These are phyloP conservation scores for Malurus alboscapulatus DNA, from an alignment of 2,113 vertebrate genomes.

Conservation along the genomic window DNA sequence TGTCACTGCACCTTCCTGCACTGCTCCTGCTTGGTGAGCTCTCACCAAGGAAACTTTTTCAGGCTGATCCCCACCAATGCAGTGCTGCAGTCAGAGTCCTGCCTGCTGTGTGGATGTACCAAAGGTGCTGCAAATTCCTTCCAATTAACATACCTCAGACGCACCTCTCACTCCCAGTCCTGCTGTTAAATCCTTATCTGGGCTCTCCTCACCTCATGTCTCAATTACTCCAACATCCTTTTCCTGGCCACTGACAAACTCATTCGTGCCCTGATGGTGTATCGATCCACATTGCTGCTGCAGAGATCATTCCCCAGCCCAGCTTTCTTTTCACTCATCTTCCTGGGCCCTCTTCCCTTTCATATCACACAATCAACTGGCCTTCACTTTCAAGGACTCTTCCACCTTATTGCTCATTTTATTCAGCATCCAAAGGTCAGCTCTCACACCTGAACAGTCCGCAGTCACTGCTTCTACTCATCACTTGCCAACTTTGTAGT, in stretches of 20 bases:
- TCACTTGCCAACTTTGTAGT: background rate
- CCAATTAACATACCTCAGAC: background rate
- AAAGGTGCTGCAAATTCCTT: background rate
- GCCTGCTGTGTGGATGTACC: background rate
- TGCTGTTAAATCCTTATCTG: slow-evolving; percentile 31
- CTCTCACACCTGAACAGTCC: background rate
- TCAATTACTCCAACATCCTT: slow-evolving; percentile 53
- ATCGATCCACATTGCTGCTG: slow-evolving; percentile 9
- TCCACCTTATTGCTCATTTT: slow-evolving; percentile 11
- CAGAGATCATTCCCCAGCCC: background rate
- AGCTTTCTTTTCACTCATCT: background rate
- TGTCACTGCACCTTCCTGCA: accelerated
- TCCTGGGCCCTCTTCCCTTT: background rate
- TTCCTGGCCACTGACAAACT: slow-evolving; percentile 34
- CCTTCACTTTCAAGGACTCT: slow-evolving; percentile 28
- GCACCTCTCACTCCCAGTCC: background rate
- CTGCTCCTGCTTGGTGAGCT: background rate
- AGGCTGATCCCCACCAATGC: background rate
- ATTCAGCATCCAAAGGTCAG: slow-evolving; percentile 1
- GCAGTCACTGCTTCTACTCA: background rate
- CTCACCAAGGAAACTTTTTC: background rate
- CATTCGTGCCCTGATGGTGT: background rate
- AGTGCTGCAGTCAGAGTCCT: background rate
- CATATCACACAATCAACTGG: background rate
- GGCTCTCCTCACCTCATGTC: slow-evolving; percentile 7